These are phyloP conservation scores for Cynaeus angustus DNA, from an alignment of 2,888 invertebrate genomes.

Conservation along the genomic window DNA sequence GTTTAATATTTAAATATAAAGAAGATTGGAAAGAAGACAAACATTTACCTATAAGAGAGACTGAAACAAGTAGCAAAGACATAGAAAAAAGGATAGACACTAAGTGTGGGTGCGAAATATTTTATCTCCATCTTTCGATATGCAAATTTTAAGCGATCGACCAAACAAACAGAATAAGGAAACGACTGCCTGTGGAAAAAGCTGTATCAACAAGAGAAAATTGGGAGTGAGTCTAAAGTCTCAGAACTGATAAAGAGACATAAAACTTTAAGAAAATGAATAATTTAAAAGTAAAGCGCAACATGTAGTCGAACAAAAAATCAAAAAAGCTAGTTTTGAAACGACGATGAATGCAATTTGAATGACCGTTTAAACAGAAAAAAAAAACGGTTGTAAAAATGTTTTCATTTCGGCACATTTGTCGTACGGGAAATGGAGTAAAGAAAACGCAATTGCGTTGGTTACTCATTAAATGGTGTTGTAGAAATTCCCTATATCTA, in stretches of 20 bases:
- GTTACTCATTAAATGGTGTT: slow-evolving; percentile 19
- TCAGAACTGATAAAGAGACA: slow-evolving; percentile 17
- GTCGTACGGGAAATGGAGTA: slow-evolving; percentile 16
- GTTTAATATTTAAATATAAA: slow-evolving; percentile 12
- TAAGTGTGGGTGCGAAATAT: slow-evolving; percentile 30
- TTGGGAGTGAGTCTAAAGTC: slow-evolving; percentile 5
- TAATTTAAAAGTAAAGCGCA: slow-evolving; percentile 22
- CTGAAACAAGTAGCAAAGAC: slow-evolving; percentile 15
- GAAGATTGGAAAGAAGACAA: slow-evolving; percentile 23
- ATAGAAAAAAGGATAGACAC: slow-evolving; percentile 26
- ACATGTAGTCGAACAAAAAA: slow-evolving; percentile 12
- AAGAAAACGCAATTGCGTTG: slow-evolving; percentile 24
- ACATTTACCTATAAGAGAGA: slow-evolving; percentile 22
- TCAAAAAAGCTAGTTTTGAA: too few relatives aligned
- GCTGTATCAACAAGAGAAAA: slow-evolving; percentile 13
- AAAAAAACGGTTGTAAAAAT: not conserved
- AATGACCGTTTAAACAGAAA: slow-evolving; percentile 1
- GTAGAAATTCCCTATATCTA: slow-evolving; percentile 24
- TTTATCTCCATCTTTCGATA: slow-evolving; percentile 37
- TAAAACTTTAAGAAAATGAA: slow-evolving; percentile 28
- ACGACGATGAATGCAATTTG: slow-evolving; percentile 8
- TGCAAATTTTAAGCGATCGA: slow-evolving; percentile 39
- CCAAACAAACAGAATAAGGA: slow-evolving; percentile 40
- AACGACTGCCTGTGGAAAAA: slow-evolving; percentile 15
- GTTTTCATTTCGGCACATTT: not conserved